Evolutionary conservation across 2,797 vertebrate species (phyloP).

Genomic region (Poeciliopsis turneri): DNA sequence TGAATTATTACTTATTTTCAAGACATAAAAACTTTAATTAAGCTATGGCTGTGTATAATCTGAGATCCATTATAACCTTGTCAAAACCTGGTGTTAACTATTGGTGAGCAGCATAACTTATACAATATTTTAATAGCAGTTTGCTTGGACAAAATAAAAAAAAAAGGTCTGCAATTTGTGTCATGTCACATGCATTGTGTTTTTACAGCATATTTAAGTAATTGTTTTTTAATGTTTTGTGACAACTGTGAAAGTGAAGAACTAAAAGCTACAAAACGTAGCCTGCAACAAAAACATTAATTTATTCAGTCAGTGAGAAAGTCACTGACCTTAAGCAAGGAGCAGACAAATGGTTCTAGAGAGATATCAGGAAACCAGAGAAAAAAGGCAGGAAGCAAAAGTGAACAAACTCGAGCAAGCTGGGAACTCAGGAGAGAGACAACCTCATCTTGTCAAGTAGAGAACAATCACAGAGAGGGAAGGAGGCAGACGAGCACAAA

Average conservation of each 20-base stretch:
- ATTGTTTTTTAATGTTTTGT: not conserved
- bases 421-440: constrained; percentile 30
- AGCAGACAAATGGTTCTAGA: constrained; percentile 9
- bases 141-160: not conserved
- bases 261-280: not conserved
- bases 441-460: constrained; percentile 28
- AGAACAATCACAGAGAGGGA: constrained; percentile 34
- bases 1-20: not conserved
- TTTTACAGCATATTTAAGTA: not conserved
- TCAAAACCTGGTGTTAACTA: not conserved
- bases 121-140: not conserved
- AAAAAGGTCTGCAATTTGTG: not conserved
- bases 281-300: not conserved
- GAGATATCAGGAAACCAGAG: constrained; percentile 11
- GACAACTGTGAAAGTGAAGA: not conserved
- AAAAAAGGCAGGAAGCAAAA: constrained; percentile 16
- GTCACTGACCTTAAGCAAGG: constrained; percentile 10
- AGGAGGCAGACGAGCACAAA: constrained; percentile 27
- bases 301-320: not conserved
- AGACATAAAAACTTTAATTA: not conserved
- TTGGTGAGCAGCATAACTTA: not conserved
- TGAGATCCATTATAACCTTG: not conserved
- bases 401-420: constrained; percentile 11
- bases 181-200: not conserved
- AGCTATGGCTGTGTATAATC: not conserved